Conservation (phyloP, 2,113 vertebrate genomes). For the Nerophis lumbriciformis region DNA sequence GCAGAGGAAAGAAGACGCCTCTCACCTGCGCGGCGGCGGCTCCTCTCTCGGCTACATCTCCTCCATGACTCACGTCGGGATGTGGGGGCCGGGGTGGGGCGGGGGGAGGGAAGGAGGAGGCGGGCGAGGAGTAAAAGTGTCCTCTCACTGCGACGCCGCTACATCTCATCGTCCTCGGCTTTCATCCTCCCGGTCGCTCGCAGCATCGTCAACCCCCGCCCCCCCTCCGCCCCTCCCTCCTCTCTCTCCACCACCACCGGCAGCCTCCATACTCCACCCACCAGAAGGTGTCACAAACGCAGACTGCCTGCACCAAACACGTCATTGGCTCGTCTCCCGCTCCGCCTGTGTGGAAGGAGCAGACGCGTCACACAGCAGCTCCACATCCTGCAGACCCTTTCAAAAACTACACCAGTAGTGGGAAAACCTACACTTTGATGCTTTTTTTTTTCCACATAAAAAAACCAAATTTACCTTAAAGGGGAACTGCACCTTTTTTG, state of each 20-base stretch:
- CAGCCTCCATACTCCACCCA: conserved; percentile 23
- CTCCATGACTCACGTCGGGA: conserved; percentile 51
- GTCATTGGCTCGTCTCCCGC: conserved; percentile 39
- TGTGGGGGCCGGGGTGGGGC: conserved; percentile 11
- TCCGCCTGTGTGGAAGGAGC: conserved; percentile 29
- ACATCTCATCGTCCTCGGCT: conserved; percentile 44
- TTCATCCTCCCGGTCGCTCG: conserved; percentile 27
- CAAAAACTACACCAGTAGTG: too few relatives aligned
- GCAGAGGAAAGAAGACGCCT: neutral
- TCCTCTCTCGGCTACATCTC: conserved; percentile 31
- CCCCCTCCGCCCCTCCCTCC: conserved; percentile 4
- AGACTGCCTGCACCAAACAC: conserved; percentile 40
- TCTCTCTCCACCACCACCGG: neutral
- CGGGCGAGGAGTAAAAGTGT: conserved; percentile 7
- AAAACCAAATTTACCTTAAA: neutral
- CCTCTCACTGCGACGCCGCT: conserved; percentile 41
- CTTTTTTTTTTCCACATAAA: neutral
- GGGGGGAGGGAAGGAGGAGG: conserved; percentile 20
- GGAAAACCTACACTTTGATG: too few relatives aligned
- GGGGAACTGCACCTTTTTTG: too few relatives aligned
- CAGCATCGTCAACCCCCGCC: conserved; percentile 5
- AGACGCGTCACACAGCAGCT: conserved; percentile 25
- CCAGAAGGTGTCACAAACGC: conserved; percentile 58
- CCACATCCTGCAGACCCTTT: neutral
- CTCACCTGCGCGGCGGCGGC: conserved; percentile 41